phyloP scores from a whole-genome alignment of 2,113 vertebrate species.

The Sphaerodactylus townsendi region DNA sequence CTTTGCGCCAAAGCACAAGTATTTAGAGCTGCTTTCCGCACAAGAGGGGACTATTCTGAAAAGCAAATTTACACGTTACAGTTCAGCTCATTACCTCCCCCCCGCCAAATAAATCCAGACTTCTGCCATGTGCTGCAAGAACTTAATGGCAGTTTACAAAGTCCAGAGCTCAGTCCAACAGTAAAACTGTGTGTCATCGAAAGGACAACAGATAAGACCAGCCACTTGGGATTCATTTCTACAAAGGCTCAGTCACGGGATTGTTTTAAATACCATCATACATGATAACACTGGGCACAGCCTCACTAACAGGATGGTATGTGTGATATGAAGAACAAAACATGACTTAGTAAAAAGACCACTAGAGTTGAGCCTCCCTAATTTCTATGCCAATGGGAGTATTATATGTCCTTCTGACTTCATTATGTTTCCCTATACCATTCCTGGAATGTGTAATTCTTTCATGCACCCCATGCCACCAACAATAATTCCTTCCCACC shows the following conservation, averaged over 20 bases:
- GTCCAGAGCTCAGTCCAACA: constrained; percentile 7
- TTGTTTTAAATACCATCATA: too few relatives aligned
- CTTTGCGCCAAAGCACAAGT: neutral
- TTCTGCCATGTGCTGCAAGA: neutral
- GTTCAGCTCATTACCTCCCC: neutral
- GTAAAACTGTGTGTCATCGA: neutral
- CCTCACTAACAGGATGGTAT: too few relatives aligned
- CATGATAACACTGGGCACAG: neutral
- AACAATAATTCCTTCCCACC: neutral
- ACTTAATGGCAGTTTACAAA: constrained; percentile 9
- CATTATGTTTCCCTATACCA: too few relatives aligned
- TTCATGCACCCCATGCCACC: neutral
- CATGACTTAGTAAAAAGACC: too few relatives aligned
- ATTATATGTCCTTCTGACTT: neutral
- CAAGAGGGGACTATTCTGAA: too few relatives aligned
- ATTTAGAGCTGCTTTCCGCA: neutral
- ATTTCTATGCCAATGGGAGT: neutral
- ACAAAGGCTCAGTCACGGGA: neutral
- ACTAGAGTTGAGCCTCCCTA: too few relatives aligned
- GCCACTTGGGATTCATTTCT: neutral
- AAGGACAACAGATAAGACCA: constrained; percentile 15
- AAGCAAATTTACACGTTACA: too few relatives aligned
- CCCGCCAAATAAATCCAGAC: neutral
- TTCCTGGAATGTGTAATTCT: neutral
- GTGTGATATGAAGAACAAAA: too few relatives aligned